Conservation (phyloP, 2,113 vertebrate genomes). For the Sturnus vulgaris region DNA sequence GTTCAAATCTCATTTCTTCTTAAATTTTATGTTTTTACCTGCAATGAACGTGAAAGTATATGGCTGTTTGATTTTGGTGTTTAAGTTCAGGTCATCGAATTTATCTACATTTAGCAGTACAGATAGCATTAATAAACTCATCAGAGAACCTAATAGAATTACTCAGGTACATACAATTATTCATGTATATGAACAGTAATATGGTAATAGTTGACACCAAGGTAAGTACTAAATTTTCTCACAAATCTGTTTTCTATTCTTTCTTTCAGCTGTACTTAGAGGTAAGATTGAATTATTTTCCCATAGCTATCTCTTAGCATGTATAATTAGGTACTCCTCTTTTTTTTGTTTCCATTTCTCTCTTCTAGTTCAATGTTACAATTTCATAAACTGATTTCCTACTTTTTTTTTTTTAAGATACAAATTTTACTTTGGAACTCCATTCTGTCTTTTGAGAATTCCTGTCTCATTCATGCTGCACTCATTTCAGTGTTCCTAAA, state of each 20-base stretch:
- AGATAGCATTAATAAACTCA: neutral
- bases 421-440: neutral
- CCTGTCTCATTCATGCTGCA: neutral
- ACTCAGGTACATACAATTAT: neutral
- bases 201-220: neutral
- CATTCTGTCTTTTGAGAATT: neutral
- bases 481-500: neutral
- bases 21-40: neutral
- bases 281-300: neutral
- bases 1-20: neutral
- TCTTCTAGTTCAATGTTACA: neutral
- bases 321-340: neutral
- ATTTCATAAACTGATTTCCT: neutral
- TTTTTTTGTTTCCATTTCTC: neutral
- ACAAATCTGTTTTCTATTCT: neutral
- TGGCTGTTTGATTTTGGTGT: neutral
- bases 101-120: neutral
- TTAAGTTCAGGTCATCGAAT: neutral
- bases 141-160: neutral
- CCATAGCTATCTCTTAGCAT: neutral
- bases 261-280: neutral
- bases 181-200: neutral
- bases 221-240: neutral
- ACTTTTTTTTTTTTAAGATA: neutral
- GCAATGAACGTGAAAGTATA: neutral